phyloP scores from a whole-genome alignment of 2,113 vertebrate genomes.

The Mobula birostris region DNA sequence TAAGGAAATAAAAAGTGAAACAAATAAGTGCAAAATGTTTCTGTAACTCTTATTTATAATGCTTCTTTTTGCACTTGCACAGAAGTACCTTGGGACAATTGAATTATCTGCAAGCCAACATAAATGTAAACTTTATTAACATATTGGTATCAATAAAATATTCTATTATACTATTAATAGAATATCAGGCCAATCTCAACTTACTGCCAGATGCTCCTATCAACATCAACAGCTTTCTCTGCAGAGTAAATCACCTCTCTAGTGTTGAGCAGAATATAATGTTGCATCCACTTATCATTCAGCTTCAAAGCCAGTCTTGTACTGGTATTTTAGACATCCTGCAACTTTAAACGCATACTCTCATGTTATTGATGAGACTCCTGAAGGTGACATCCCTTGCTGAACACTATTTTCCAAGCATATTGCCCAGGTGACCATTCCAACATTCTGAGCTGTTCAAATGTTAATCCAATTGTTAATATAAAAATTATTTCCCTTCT shows the following conservation, averaged over 20 bases:
- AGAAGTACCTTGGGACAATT: neutral
- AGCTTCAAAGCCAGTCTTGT: neutral
- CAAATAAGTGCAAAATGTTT: neutral
- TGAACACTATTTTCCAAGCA: neutral
- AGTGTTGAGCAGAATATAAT: neutral
- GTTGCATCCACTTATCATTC: neutral
- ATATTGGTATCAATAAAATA: neutral
- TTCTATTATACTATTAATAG: no score
- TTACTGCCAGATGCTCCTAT: neutral
- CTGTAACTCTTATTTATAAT: neutral
- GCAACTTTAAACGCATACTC: neutral
- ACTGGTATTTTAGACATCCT: no score
- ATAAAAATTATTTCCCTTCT: neutral
- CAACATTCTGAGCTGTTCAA: neutral
- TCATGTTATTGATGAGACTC: neutral
- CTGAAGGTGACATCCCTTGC: neutral
- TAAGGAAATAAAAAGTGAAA: neutral
- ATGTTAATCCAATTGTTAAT: neutral
- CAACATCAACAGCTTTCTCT: neutral
- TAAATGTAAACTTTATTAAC: neutral
- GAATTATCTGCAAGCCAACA: neutral
- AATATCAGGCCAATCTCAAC: neutral
- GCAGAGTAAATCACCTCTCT: neutral
- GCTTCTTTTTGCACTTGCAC: neutral
- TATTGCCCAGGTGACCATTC: neutral